Percentiles rank a stretch among this genome's conserved stretches.
Conservation (phyloP, 2,113 vertebrate species). For the Larimichthys crocea region DNA sequence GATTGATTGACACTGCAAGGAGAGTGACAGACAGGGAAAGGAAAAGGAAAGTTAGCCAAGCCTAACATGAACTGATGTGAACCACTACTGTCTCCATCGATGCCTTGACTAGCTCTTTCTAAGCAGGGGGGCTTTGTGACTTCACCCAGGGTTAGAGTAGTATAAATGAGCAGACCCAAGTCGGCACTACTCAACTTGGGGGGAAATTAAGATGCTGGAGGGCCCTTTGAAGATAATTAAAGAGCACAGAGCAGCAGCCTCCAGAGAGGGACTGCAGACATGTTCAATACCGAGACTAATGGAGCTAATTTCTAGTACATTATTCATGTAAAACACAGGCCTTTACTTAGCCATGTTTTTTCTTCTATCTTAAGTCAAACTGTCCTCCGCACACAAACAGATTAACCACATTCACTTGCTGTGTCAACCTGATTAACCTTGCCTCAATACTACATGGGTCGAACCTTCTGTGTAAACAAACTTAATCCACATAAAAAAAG, state of each 20-base stretch:
- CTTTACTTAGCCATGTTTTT: slow-evolving; percentile 65
- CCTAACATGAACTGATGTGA: slow-evolving; percentile 55
- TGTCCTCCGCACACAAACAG: slow-evolving; percentile 4
- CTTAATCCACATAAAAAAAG: slow-evolving; percentile 36
- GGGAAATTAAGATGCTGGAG: slow-evolving; percentile 82
- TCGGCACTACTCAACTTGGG: slow-evolving; percentile 77
- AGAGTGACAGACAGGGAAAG: slow-evolving; percentile 42
- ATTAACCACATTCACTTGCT: slow-evolving; percentile 34
- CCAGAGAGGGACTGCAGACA: slow-evolving; percentile 79
- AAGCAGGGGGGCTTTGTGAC: slow-evolving; percentile 41
- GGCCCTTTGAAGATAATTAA: slow-evolving; percentile 86
- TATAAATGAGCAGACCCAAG: slow-evolving; percentile 78
- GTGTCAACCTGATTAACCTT: slow-evolving; percentile 62
- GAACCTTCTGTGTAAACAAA: slow-evolving; percentile 55
- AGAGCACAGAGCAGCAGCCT: slow-evolving; percentile 82
- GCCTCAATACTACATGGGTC: slow-evolving; percentile 12
- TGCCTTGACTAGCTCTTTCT: slow-evolving; percentile 38
- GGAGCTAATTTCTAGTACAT: slow-evolving; percentile 84
- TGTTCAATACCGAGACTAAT: slow-evolving; percentile 85
- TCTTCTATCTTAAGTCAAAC: slow-evolving; percentile 45
- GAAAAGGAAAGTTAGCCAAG: slow-evolving; percentile 56
- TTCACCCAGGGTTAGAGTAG: slow-evolving; percentile 65
- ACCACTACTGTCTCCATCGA: slow-evolving; percentile 32
- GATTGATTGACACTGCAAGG: slow-evolving; percentile 67
- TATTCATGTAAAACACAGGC: slow-evolving; percentile 84